Evolutionary conservation across 1,140 invertebrate genomes (phyloP).

Genomic region (Leguminivora glycinivorella): DNA sequence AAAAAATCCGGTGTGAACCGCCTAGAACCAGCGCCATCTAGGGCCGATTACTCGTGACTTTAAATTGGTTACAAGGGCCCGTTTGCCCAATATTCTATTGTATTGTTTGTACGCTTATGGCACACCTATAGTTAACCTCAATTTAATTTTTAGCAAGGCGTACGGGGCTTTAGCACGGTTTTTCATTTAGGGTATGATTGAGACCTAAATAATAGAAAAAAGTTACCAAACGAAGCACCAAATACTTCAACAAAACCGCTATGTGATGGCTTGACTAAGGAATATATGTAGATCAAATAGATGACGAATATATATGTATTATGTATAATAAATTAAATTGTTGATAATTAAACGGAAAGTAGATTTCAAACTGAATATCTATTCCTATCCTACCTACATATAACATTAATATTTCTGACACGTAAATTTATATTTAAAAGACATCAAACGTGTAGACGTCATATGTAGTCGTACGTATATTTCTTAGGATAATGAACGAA

Average conservation of each 20-base stretch:
- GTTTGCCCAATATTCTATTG: slow-evolving; percentile 13
- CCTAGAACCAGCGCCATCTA: slow-evolving; percentile 16
- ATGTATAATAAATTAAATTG: too few relatives aligned
- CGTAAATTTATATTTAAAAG: neutral
- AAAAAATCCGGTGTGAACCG: slow-evolving; percentile 33
- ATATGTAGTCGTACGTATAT: neutral
- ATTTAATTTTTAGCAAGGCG: neutral
- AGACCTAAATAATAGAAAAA: too few relatives aligned
- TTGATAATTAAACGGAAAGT: too few relatives aligned
- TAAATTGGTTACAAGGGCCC: slow-evolving; percentile 17
- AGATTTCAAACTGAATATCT: too few relatives aligned
- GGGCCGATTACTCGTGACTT: neutral
- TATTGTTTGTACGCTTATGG: slow-evolving; percentile 12
- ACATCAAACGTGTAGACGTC: neutral
- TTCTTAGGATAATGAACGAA: neutral
- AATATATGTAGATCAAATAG: too few relatives aligned
- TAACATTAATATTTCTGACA: too few relatives aligned
- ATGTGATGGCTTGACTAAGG: too few relatives aligned
- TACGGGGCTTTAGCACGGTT: neutral
- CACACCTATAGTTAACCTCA: slow-evolving; percentile 6
- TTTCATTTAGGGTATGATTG: too few relatives aligned
- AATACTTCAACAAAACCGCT: too few relatives aligned
- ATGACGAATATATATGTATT: too few relatives aligned
- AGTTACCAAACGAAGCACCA: too few relatives aligned
- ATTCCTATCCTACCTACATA: too few relatives aligned